A percentile compares a stretch with the other conserved stretches of the same genome.
Conservation (phyloP, 2,113 vertebrate species). For the Cavia porcellus region DNA sequence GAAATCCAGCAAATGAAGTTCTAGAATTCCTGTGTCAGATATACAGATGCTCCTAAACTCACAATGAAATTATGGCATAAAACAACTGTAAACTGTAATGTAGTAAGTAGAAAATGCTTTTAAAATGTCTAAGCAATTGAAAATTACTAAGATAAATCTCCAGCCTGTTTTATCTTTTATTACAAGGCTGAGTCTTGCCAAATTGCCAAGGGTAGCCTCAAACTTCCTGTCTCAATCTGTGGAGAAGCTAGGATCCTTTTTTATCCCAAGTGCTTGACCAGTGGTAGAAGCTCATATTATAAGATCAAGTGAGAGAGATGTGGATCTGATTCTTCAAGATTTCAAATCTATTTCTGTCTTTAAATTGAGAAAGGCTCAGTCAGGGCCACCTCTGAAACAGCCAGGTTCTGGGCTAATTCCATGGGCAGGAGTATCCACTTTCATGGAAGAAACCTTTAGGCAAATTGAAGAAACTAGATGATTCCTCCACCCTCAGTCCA, state of each 20-base stretch:
- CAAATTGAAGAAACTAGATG: not conserved
- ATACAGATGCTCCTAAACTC: not conserved
- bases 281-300: not conserved
- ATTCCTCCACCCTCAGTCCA: not conserved
- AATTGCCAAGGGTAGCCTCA: not conserved
- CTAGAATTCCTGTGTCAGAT: not conserved
- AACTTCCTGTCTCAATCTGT: not conserved
- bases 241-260: not conserved
- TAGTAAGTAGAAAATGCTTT: not conserved
- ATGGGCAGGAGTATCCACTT: not conserved
- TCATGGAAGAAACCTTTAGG: not conserved
- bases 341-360: not conserved
- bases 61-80: not conserved
- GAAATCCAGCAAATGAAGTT: not conserved
- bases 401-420: not conserved
- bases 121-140: not conserved
- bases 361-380: not conserved
- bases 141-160: not conserved
- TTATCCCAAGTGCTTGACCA: not conserved
- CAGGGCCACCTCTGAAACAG: not conserved
- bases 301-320: not conserved
- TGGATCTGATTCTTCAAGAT: not conserved
- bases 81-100: not conserved
- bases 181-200: not conserved
- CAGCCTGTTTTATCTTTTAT: not conserved